These are phyloP conservation scores for Aphrophora alni DNA, from an alignment of 2,888 invertebrate genomes.

Conservation along the genomic window DNA sequence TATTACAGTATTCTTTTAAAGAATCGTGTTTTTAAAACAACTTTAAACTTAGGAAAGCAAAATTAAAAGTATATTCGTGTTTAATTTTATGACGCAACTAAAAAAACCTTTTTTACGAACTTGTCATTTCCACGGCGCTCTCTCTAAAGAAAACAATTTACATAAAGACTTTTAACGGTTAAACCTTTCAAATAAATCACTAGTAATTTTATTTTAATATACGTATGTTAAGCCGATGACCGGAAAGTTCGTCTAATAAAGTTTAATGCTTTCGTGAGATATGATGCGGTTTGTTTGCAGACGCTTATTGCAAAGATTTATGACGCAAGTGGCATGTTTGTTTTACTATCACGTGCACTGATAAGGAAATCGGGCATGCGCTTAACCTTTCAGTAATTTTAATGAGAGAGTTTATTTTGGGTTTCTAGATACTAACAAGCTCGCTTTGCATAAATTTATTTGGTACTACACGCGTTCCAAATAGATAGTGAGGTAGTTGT, in stretches of 20 bases:
- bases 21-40: background rate
- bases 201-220: background rate
- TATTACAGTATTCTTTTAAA: background rate
- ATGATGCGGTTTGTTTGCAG: background rate
- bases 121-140: background rate
- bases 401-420: conserved; percentile 3
- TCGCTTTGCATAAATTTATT: background rate
- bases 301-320: conserved; percentile 6
- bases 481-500: background rate
- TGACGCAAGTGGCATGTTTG: background rate
- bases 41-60: background rate
- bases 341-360: conserved; percentile 6
- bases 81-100: background rate
- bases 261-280: conserved; percentile 2
- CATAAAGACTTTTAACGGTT: background rate
- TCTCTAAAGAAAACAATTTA: background rate
- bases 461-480: background rate
- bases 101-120: background rate
- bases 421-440: background rate
- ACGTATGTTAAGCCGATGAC: background rate
- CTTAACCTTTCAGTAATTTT: background rate
- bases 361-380: background rate
- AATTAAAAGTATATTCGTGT: conserved; percentile 6
- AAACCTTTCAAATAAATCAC: background rate
- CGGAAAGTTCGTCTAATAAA: background rate